Base-by-base conservation (phyloP, 2,113 vertebrate genomes). In the Apteryx mantelli region DNA sequence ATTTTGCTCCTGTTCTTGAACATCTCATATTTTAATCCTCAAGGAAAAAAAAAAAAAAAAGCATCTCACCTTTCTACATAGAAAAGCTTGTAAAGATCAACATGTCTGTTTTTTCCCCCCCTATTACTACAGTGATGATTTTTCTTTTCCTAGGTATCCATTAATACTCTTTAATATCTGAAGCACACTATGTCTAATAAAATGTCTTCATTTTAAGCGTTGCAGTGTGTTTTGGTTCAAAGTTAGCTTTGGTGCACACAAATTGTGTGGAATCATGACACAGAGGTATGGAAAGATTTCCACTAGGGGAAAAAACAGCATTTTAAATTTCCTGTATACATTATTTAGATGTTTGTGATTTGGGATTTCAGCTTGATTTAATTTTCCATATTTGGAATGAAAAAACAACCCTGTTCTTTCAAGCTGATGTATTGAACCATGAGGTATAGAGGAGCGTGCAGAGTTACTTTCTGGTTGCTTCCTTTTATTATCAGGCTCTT, bases 41-140 rank as follows among this genome's bases (percentile, higher is more conserved):
- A 48, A 55, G 38, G 4, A 21, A 24, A 73, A 68, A 38, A 38
- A 36, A 38, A 36, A 36, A 38, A 38, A 46, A 58, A 13, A 9
- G 7, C 7, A 13, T 46, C 13, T 55, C 18, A 15, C 10, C 36
- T 3, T 46, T 53, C n/a, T 17, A 22, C 0, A 0, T 1, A 55
- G 56, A 85, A 61, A 68, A 12, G 2, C 22, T 63, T 46, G 50
- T 48, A 32, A 34, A 6, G 3, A 38, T 56, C n/a, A 42, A 19
- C 22, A 8, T 5, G 11, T 26, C 18, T 42, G 20, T 40, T 56
- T 60, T 42, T 24, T 44, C 46, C 5, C 11, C 55, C 25, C 13
- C 21, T 30, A 22, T 61, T 26, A 22, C 60, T 82, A 15, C 4
- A 48, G n/a, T 11, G 18, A 7, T 32, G 14, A 26, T 63, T 80